A percentile compares a stretch with the other conserved stretches of the same genome.
Conservation (phyloP, 2,888 invertebrate species). For the Thelaira solivaga region DNA sequence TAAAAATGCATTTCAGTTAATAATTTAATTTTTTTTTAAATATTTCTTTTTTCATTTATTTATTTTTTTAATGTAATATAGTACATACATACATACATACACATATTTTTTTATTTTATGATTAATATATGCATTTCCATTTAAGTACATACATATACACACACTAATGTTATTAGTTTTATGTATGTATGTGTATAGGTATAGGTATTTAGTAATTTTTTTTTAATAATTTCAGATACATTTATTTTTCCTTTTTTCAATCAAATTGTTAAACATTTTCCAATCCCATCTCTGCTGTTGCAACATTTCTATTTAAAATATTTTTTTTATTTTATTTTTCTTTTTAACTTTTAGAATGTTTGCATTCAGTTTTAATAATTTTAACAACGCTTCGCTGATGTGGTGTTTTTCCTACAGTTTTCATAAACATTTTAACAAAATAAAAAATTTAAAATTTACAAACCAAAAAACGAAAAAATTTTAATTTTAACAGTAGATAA, state of each 20-base stretch:
- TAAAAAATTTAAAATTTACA: conserved; percentile 12
- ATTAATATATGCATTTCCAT: too few relatives aligned
- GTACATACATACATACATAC: too few relatives aligned
- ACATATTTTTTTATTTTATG: too few relatives aligned
- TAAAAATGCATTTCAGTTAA: too few relatives aligned
- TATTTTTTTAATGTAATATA: too few relatives aligned
- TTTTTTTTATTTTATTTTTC: not conserved
- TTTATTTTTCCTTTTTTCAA: not conserved
- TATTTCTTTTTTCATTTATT: too few relatives aligned
- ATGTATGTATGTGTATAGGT: too few relatives aligned
- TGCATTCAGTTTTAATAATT: conserved; percentile 34
- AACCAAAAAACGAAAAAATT: not conserved
- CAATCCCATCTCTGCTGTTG: not conserved
- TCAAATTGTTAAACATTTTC: not conserved
- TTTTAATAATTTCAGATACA: not conserved
- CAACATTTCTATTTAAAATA: not conserved
- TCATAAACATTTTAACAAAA: conserved; percentile 39
- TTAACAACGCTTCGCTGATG: conserved; percentile 67
- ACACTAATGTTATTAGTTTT: too few relatives aligned
- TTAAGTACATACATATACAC: too few relatives aligned
- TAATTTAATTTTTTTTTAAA: too few relatives aligned
- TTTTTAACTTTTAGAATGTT: too few relatives aligned
- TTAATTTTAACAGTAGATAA: not conserved
- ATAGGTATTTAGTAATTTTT: too few relatives aligned
- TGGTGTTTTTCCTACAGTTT: conserved; percentile 75